Evolutionary conservation across 2,888 invertebrate species (phyloP).

Genomic region (Orchesellides sinensis): DNA sequence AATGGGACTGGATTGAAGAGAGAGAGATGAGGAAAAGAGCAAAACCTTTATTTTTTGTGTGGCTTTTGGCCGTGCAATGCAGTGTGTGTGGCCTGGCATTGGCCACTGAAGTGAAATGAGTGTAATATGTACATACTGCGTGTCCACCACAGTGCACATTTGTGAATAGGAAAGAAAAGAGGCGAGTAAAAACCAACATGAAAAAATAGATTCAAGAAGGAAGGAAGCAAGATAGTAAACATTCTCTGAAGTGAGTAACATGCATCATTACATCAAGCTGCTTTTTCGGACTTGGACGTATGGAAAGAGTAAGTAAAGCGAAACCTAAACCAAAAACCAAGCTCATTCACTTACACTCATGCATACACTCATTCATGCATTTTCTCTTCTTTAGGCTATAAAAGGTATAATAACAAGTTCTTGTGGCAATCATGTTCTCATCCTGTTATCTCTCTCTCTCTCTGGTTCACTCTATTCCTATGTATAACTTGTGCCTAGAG

Average conservation of each 20-base stretch:
- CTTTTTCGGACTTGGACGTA: background rate
- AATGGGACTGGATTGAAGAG: background rate
- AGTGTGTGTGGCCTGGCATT: slow-evolving; percentile 31
- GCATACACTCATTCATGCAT: slow-evolving; percentile 29
- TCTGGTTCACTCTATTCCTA: background rate
- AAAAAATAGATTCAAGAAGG: background rate
- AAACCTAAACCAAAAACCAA: slow-evolving; percentile 17
- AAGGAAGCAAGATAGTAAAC: slow-evolving; percentile 50
- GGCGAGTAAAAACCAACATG: slow-evolving; percentile 5
- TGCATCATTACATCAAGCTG: slow-evolving; percentile 20
- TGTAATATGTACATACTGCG: too few relatives aligned
- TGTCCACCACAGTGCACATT: slow-evolving; percentile 27
- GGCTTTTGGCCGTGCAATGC: slow-evolving; percentile 28
- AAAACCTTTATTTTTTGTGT: slow-evolving; percentile 3
- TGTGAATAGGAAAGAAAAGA: background rate
- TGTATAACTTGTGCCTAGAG: background rate
- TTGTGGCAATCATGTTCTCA: slow-evolving; percentile 37
- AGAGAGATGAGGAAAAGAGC: background rate
- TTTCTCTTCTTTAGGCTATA: slow-evolving; percentile 44
- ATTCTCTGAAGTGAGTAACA: slow-evolving; percentile 26
- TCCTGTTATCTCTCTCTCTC: slow-evolving; percentile 13
- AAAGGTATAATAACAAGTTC: background rate
- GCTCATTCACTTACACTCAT: slow-evolving; percentile 10
- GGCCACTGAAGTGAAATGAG: slow-evolving; percentile 35
- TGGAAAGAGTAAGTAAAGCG: background rate